Evolutionary conservation across 2,797 vertebrate genomes (phyloP).

Genomic region (Xiphorhynchus erythropygius): DNA sequence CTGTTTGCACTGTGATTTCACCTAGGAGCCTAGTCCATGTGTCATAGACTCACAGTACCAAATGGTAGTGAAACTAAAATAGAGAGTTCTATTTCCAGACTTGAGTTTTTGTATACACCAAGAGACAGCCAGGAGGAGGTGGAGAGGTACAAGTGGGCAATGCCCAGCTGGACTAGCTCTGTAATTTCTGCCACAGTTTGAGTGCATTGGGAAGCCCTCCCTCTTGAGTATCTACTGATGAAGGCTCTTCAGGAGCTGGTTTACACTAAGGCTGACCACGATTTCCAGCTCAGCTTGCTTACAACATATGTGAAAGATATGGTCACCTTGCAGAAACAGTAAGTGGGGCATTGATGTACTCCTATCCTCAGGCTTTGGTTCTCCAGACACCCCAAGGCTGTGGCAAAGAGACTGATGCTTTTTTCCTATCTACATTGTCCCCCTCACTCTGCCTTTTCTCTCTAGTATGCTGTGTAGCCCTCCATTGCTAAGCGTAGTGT

Average conservation of each 20-base stretch:
- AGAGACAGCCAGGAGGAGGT: neutral
- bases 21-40: neutral
- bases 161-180: neutral
- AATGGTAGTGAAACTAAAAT: neutral
- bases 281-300: neutral
- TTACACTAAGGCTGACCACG: neutral
- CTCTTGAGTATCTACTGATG: neutral
- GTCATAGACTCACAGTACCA: neutral
- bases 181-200: neutral
- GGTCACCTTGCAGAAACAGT: neutral
- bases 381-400: neutral
- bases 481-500: neutral
- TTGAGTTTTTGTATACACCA: neutral
- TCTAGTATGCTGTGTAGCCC: neutral
- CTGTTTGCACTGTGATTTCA: neutral
- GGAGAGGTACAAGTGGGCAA: neutral
- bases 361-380: neutral
- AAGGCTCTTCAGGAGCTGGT: neutral
- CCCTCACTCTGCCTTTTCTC: neutral
- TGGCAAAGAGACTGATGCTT: neutral
- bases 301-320: neutral
- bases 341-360: neutral
- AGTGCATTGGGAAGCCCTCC: neutral
- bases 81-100: neutral
- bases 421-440: neutral